phyloP scores from a whole-genome alignment of 2,113 vertebrate species.

The Tauraco erythrolophus region DNA sequence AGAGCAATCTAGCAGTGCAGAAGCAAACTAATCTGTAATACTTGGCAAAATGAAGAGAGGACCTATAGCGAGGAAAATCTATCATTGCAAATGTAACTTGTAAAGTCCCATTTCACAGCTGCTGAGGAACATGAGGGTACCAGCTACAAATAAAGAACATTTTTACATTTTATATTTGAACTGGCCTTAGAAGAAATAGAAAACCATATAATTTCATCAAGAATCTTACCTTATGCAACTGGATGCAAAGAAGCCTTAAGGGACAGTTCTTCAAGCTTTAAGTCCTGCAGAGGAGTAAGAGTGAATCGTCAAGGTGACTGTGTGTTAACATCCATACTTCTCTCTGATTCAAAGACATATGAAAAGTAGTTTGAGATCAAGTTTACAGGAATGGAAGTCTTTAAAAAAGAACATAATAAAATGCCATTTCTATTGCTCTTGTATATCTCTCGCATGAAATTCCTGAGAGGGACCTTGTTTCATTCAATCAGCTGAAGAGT shows the following conservation, averaged over 20 bases:
- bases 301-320: neutral
- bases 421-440: accelerated
- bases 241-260: neutral
- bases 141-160: neutral
- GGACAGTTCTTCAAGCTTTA: neutral
- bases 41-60: neutral
- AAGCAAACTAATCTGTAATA: neutral
- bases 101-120: neutral
- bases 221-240: neutral
- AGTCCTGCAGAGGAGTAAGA: neutral
- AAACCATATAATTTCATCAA: neutral
- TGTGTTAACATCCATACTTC: neutral
- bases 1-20: neutral
- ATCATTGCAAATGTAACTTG: neutral
- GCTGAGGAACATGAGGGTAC: neutral
- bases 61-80: neutral
- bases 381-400: neutral
- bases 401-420: neutral
- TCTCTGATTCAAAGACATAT: neutral
- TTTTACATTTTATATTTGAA: neutral
- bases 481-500: neutral
- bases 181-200: neutral
- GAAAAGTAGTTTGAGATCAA: neutral
- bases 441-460: neutral
- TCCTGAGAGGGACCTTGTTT: neutral